Evolutionary conservation across 35 echinoderm and acorn worm species (phyloP).

Genomic region (Acanthaster planci): DNA sequence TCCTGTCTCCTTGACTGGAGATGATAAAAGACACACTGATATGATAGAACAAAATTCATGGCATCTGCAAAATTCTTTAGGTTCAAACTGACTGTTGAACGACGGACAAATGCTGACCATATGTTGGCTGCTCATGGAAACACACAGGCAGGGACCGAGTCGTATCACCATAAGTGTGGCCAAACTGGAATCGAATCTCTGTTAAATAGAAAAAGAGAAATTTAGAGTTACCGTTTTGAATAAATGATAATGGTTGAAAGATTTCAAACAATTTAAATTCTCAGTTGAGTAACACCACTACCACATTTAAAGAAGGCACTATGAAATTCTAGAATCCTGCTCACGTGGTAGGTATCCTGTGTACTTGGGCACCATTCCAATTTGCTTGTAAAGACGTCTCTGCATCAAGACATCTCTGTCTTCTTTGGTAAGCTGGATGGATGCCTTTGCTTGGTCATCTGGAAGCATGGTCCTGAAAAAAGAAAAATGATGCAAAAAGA

Average conservation of each 20-base stretch:
- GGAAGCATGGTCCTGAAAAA: slow-evolving; percentile 46
- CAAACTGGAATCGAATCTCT: slow-evolving; percentile 97
- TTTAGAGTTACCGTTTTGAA: no score
- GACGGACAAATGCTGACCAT: slow-evolving; percentile 73
- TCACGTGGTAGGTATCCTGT: slow-evolving; percentile 98
- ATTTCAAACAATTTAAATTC: no score
- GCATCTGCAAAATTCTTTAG: no score
- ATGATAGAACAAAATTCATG: no score
- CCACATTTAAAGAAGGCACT: not conserved
- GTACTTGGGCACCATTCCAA: slow-evolving; percentile 99
- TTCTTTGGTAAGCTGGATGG: slow-evolving; percentile 85
- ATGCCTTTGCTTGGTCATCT: slow-evolving; percentile 76
- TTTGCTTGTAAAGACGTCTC: slow-evolving; percentile 87
- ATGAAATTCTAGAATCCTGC: slow-evolving; percentile 28
- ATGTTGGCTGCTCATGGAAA: slow-evolving; percentile 74
- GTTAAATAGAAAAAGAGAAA: slow-evolving; percentile 13
- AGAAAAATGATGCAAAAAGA: slow-evolving; percentile 21
- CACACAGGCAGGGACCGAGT: slow-evolving; percentile 90
- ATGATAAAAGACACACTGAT: no score
- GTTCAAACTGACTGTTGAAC: slow-evolving; percentile 59
- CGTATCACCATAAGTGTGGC: slow-evolving; percentile 90
- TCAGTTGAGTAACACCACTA: no score
- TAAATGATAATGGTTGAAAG: no score
- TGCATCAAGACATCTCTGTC: slow-evolving; percentile 74
- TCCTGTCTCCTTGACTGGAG: no score